Evolutionary conservation across 2,888 invertebrate genomes (phyloP), one percentile per base, ranked within the genome.

Genomic region (Alentia gelatinosa): DNA sequence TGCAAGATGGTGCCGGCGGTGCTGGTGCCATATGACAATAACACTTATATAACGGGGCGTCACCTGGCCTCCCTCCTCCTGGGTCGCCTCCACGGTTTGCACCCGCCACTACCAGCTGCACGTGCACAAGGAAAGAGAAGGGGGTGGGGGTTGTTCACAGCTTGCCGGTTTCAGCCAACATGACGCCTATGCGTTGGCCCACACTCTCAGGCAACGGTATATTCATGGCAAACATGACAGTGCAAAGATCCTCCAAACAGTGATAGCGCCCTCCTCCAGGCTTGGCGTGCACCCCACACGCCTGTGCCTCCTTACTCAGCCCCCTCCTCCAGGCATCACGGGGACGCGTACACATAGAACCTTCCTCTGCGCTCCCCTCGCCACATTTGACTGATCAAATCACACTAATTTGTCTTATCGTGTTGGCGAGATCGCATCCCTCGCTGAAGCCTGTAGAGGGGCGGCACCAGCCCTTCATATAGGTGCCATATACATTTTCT

Each of bases 391-490:
- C 83, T 83, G 83, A 83, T 83, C 83, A 83, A 83, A 83, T 83
- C 83, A 40, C 83, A 83, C 83, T 83, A 83, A 83, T 83, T 83
- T 83, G 83, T 83, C 83, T 83, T 83, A 83, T 83, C 83, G 83
- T 83, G 83, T 83, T 83, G 83, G 37, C 35, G 40, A 83, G 83
- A 83, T 83, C 3, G 83, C 83, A 40, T 83, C 83, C 83, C 83
- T 30, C 3, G 39, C 23, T n/a, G 83, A 83, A 83, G 83, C 83
- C 83, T 39, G 37, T 37, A 83, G 83, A 83, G 30, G 15, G 83
- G 37, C 79, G 79, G n/a, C 39, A 26, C 15, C 23, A 35, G 23
- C 23, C 7, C 40, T 30, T 15, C 83, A 37, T 40, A 83, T 83
- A 68, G 68, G 68, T 83, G 39, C 40, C 83, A 83, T 83, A 83